Base-by-base conservation (phyloP, 2,888 invertebrate species). In the Synergus gifuensis region DNA sequence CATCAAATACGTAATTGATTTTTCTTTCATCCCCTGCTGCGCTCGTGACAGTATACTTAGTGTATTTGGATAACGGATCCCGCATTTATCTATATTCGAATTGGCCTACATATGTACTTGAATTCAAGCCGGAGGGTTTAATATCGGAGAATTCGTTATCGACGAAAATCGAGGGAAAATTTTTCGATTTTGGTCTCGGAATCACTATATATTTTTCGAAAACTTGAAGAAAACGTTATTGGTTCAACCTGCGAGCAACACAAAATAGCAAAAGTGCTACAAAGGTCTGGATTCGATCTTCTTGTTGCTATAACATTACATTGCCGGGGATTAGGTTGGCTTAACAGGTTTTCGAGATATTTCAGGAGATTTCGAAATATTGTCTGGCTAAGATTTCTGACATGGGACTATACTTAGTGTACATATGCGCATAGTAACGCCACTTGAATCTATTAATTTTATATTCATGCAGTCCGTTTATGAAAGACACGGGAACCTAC, bases 401-500 rank as follows among this genome's bases (percentile, higher is more conserved):
- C 36, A 73, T 58, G 11, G n/a, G 5, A 36, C 5, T n/a, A 16
- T 18, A 36, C 54, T 58, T 73, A 73, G 54, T 36, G 36, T 28
- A 58, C 73, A 73, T 36, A 18, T 36, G 36, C 28, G 54, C 40
- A 73, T 73, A 73, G 73, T 54, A 54, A 18, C 69, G 28, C 36
- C 49, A 73, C 73, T 54, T n/a, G 73, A 73, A 49, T 73, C n/a
- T 73, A 58, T 73, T 73, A 73, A 73, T 73, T 69, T 62, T 73
- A 73, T 73, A 73, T 73, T 54, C 73, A 73, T 73, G 73, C 54
- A 58, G 54, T 73, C 54, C 54, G 73, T 58, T 58, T 58, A 73
- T 73, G 73, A 73, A 73, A 58, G n/a, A 54, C 54, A 73, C 73
- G 36, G 49, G n/a, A 73, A 73, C 54, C 54, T 73, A 58, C 40